These are phyloP conservation scores for Matsumyia berberina DNA, from an alignment of 2,888 invertebrate genomes.

Conservation along the genomic window DNA sequence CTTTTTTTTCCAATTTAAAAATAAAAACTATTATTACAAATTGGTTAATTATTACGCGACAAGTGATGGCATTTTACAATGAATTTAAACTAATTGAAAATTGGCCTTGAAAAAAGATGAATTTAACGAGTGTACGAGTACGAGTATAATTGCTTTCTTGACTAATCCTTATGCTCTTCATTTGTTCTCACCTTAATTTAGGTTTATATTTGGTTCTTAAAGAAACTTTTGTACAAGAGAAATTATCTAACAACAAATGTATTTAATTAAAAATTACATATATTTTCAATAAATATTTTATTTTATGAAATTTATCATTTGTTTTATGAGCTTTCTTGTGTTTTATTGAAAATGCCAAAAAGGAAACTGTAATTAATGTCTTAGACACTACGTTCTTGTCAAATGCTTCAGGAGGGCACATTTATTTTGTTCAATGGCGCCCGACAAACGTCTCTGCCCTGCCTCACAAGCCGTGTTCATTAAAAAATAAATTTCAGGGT, in stretches of 20 bases:
- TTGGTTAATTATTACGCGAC: slow-evolving; percentile 50
- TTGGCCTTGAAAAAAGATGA: slow-evolving; percentile 64
- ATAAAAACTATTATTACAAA: slow-evolving; percentile 35
- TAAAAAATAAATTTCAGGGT: no score
- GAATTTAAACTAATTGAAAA: slow-evolving; percentile 54
- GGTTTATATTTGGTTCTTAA: slow-evolving; percentile 17
- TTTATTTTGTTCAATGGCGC: no score
- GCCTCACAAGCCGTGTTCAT: no score
- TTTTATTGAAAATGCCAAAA: background rate
- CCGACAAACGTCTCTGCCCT: no score
- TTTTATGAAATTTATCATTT: slow-evolving; percentile 47
- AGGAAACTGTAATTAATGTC: no score
- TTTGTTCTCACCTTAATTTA: slow-evolving; percentile 25
- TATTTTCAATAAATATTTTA: slow-evolving; percentile 70
- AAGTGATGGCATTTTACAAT: slow-evolving; percentile 62
- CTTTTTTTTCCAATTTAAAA: slow-evolving; percentile 11
- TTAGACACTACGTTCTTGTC: no score
- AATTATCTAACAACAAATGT: slow-evolving; percentile 32
- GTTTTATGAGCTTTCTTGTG: slow-evolving; percentile 8
- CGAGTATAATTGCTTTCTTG: slow-evolving; percentile 24
- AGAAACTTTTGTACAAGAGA: slow-evolving; percentile 20
- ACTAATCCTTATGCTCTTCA: slow-evolving; percentile 16
- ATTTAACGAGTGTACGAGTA: background rate
- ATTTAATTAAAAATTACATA: slow-evolving; percentile 28
- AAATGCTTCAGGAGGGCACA: no score